Conservation (phyloP, 1,140 invertebrate genomes). For the Nymphalis io region DNA sequence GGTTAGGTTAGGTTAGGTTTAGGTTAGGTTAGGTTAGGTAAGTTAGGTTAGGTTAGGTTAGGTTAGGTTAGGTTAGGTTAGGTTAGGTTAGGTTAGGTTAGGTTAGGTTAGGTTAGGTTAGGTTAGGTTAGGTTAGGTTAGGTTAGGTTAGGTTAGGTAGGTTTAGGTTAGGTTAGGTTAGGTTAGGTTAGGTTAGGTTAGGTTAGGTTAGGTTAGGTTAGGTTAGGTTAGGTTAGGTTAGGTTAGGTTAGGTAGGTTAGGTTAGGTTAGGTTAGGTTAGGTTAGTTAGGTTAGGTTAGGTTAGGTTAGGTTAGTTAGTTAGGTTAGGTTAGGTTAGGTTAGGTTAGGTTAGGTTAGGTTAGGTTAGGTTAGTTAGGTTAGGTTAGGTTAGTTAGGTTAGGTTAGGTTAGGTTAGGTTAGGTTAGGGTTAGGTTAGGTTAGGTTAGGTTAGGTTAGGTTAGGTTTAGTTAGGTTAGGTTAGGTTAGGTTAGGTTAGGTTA, state of each 20-base stretch:
- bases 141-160: conserved; percentile 57
- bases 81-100: conserved; percentile 50
- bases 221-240: conserved; percentile 49
- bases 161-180: conserved; percentile 52
- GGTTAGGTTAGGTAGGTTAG: conserved; percentile 42
- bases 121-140: conserved; percentile 57
- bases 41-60: neutral
- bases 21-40: conserved; percentile 39
- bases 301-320: conserved; percentile 50
- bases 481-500: conserved; percentile 49
- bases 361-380: conserved; percentile 43
- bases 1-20: conserved; percentile 44
- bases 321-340: conserved; percentile 46
- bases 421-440: conserved; percentile 11
- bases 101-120: conserved; percentile 40
- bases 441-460: conserved; percentile 51
- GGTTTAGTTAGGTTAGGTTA: conserved; percentile 42
- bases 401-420: conserved; percentile 46
- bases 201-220: conserved; percentile 25
- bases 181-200: conserved; percentile 42
- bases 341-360: conserved; percentile 53
- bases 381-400: conserved; percentile 52
- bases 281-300: conserved; percentile 48
- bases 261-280: conserved; percentile 54
- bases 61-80: too few relatives aligned